These are phyloP conservation scores for Drosophila ezoana DNA, from an alignment of 2,888 invertebrate genomes.

Conservation along the genomic window DNA sequence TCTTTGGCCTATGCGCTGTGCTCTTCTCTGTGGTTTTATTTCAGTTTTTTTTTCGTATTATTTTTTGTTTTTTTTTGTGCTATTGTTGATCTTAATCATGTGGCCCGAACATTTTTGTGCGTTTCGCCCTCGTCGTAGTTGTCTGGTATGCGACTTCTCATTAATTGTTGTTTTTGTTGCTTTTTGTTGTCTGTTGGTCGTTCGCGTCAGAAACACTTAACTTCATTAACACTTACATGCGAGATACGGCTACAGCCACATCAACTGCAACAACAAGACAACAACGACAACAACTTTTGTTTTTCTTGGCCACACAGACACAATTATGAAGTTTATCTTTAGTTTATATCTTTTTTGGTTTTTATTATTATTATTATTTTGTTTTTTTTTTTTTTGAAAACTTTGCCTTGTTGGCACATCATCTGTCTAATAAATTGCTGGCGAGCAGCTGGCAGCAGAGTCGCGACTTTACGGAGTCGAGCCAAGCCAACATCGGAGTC, in stretches of 20 bases:
- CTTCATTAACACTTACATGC: constrained; percentile 80
- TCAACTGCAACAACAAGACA: constrained; percentile 23
- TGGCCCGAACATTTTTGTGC: constrained; percentile 62
- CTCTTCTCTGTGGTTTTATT: constrained; percentile 9
- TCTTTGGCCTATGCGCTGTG: constrained; percentile 44
- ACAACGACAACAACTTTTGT: constrained; percentile 44
- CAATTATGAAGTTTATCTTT: constrained; percentile 78
- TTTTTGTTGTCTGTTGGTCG: constrained; percentile 43
- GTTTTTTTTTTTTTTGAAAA: constrained; percentile 32
- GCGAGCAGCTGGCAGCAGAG: constrained; percentile 33
- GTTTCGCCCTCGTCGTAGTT: constrained; percentile 46
- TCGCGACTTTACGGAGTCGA: constrained; percentile 15
- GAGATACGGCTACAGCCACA: constrained; percentile 60
- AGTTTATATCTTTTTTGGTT: constrained; percentile 61
- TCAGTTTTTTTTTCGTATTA: constrained; percentile 2
- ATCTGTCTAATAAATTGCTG: constrained; percentile 72
- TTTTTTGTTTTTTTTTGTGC: constrained; percentile 49
- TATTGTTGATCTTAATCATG: constrained; percentile 70
- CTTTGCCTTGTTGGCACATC: constrained; percentile 68
- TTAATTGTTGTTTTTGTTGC: constrained; percentile 68
- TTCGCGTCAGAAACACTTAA: constrained; percentile 76
- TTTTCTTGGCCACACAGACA: constrained; percentile 67
- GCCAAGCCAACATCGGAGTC: constrained; percentile 3
- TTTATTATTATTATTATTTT: constrained; percentile 23
- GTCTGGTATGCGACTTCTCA: constrained; percentile 69